These are phyloP conservation scores for Xenopus petersii DNA, from an alignment of 2,797 vertebrate genomes.

Conservation along the genomic window DNA sequence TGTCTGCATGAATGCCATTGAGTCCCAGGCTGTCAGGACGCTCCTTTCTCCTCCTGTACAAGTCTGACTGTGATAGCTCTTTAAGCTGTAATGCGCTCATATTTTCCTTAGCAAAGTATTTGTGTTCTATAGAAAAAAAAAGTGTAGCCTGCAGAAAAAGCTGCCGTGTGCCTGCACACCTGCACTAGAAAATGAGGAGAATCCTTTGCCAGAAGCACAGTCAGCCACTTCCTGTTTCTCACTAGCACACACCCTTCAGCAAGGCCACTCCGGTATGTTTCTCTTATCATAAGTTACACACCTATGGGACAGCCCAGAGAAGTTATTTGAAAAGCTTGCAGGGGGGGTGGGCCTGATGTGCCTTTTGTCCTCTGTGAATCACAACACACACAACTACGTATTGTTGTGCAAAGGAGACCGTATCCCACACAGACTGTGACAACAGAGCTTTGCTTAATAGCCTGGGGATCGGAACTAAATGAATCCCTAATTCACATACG, in stretches of 20 bases:
- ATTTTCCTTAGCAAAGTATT: constrained; percentile 46
- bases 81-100: constrained; percentile 89
- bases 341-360: constrained; percentile 17
- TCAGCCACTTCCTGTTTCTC: constrained; percentile 68
- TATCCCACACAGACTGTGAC: constrained; percentile 31
- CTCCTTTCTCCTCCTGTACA: constrained; percentile 88
- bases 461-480: not conserved
- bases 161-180: constrained; percentile 61
- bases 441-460: constrained; percentile 15
- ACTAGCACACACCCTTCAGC: constrained; percentile 66
- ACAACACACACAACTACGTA: constrained; percentile 13
- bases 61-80: constrained; percentile 86
- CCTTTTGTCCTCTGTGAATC: constrained; percentile 34
- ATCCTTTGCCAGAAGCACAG: constrained; percentile 50
- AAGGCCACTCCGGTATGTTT: constrained; percentile 56
- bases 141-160: constrained; percentile 53
- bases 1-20: constrained; percentile 64
- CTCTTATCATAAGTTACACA: constrained; percentile 59
- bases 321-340: constrained; percentile 21
- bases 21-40: constrained; percentile 69
- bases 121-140: constrained; percentile 39
- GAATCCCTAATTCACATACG: too few relatives aligned
- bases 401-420: constrained; percentile 40
- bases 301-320: constrained; percentile 54
- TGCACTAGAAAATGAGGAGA: constrained; percentile 54